Evolutionary conservation across 2,888 invertebrate genomes (phyloP), one percentile per base, ranked within the genome.

Genomic region (Gortyna flavago): DNA sequence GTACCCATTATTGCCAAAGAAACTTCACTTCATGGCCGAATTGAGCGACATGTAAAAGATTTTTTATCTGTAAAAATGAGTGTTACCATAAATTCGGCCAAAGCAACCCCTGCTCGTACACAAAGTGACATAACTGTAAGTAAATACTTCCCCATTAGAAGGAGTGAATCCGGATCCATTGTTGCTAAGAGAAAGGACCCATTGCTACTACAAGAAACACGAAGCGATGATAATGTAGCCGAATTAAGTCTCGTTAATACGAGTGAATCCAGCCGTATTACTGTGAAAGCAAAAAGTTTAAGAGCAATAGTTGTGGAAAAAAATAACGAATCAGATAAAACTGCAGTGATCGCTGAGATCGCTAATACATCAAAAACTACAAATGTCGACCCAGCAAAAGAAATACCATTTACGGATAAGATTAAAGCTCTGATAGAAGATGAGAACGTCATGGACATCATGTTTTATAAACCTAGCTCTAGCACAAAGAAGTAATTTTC

Each of bases 361-460:
- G 35, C 35, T 35, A 35, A 35, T 35, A 35, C 35, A 35, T 59
- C 62, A 0, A 21, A 41, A 38, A 13, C 35, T 48, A 48, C 51
- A 2, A 51, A 67, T 64, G 54, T 48, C 13, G n/a, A n/a, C 29
- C 6, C n/a, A 21, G 59, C 21, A 62, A n/a, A 73, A 38, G 21
- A 48, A 41, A 16, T 18, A 29, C 29, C 25, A 48, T n/a, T 62
- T 13, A 29, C 6, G 32, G 64, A 29, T 48, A 65, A 13, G 21
- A 57, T 82, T 41, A 25, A 32, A 61, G 48, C 48, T 29, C 21
- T 62, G 75, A 80, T 8, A 8, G 13, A 48, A 61, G 75, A 80
- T 8, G 79, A 80, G 41, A 59, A 79, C n/a, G 2, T 18, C n/a
- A 32, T 18, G 25, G 32, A 68, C 6, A 18, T 59, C 32, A 29